These are phyloP conservation scores for Drosophila kikkawai DNA, from an alignment of 1,140 invertebrate species.

Conservation along the genomic window DNA sequence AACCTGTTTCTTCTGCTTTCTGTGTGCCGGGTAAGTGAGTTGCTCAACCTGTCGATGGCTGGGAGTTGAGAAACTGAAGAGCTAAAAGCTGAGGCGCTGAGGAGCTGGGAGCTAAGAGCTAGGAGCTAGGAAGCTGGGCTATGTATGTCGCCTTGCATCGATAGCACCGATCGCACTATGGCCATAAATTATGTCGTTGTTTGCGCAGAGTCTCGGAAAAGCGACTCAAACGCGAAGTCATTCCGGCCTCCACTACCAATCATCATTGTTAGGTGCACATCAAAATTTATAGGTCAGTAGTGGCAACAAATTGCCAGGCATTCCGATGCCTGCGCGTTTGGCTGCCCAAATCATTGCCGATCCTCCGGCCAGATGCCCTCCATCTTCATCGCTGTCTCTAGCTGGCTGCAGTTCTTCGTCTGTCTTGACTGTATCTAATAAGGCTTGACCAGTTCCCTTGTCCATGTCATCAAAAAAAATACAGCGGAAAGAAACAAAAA, in stretches of 20 bases:
- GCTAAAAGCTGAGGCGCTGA: background rate
- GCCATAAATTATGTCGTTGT: constrained; percentile 77
- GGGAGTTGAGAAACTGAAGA: constrained; percentile 5
- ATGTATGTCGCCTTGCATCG: constrained; percentile 65
- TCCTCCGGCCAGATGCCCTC: constrained; percentile 37
- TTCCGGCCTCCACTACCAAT: constrained; percentile 44
- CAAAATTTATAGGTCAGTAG: constrained; percentile 85
- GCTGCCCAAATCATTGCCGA: constrained; percentile 49
- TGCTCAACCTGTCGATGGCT: constrained; percentile 76
- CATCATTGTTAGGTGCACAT: constrained; percentile 74
- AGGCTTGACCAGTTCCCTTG: constrained; percentile 56
- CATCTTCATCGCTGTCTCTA: constrained; percentile 38
- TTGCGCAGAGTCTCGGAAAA: constrained; percentile 11
- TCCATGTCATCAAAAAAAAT: constrained; percentile 41
- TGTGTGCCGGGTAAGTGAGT: constrained; percentile 46
- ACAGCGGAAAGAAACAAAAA: constrained; percentile 14
- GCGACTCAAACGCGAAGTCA: constrained; percentile 36
- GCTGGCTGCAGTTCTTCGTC: constrained; percentile 21
- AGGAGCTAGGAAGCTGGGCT: constrained; percentile 17
- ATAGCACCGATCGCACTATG: constrained; percentile 46
- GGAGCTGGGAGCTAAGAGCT: background rate
- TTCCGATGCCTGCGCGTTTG: constrained; percentile 28
- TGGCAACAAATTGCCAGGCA: constrained; percentile 80
- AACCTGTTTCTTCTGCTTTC: constrained; percentile 56
- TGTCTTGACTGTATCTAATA: constrained; percentile 49